Evolutionary conservation across 2,888 invertebrate species (phyloP).

Genomic region (Augochlorella aurata): DNA sequence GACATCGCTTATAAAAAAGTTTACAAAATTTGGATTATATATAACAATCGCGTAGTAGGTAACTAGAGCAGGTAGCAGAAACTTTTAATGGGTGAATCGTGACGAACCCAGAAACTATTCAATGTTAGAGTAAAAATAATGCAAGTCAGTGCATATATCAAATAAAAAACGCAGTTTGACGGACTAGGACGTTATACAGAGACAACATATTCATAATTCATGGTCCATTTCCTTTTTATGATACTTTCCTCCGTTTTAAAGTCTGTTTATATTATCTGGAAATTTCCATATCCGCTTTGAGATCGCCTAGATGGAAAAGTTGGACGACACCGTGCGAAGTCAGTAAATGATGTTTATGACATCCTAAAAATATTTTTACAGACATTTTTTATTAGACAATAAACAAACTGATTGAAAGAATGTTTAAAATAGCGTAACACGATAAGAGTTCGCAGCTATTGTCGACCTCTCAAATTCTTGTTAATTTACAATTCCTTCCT

Average conservation of each 20-base stretch:
- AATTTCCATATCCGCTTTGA: background rate
- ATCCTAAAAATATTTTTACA: background rate
- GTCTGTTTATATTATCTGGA: constrained; percentile 10
- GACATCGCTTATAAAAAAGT: too few species aligned
- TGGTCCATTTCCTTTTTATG: background rate
- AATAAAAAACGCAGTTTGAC: constrained; percentile 3
- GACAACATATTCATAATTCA: background rate
- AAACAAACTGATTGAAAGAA: background rate
- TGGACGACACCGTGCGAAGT: background rate
- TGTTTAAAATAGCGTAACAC: background rate
- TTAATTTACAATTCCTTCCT: background rate
- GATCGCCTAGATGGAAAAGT: background rate
- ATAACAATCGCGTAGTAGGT: too few species aligned
- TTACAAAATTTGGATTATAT: too few species aligned
- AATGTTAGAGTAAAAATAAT: background rate
- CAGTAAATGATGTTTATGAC: background rate
- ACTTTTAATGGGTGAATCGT: background rate
- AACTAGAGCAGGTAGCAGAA: too few species aligned
- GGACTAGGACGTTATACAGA: background rate
- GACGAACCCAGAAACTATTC: background rate
- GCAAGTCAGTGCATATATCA: background rate
- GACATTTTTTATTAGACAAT: background rate
- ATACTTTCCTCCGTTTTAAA: background rate
- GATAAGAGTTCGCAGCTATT: background rate
- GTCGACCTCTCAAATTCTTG: background rate